Evolutionary conservation across 2,113 vertebrate genomes (phyloP).

Genomic region (Apodemus speciosus): DNA sequence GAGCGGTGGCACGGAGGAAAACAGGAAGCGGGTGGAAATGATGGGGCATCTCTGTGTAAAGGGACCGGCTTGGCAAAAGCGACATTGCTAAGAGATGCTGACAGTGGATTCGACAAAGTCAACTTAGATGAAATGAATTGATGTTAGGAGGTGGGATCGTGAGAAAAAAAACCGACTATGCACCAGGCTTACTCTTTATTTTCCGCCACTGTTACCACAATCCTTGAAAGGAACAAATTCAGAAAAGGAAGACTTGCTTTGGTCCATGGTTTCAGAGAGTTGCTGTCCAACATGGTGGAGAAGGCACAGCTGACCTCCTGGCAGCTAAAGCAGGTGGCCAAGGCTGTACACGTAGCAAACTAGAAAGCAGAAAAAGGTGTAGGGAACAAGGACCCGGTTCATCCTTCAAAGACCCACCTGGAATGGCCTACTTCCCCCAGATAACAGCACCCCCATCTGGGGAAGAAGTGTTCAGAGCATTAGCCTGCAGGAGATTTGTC

Average conservation of each 20-base stretch:
- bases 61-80: not conserved
- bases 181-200: not conserved
- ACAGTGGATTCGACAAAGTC: not conserved
- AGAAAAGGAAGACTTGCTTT: not conserved
- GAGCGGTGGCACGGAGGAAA: not conserved
- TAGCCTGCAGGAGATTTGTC: not conserved
- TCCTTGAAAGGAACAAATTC: not conserved
- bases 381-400: not conserved
- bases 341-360: not conserved
- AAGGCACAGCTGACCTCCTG: not conserved
- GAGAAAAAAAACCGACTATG: not conserved
- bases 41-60: fast-evolving
- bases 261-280: not conserved
- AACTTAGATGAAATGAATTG: not conserved
- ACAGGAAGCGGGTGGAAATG: not conserved
- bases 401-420: not conserved
- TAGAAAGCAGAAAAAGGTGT: not conserved
- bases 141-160: not conserved
- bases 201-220: not conserved
- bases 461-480: not conserved
- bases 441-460: not conserved
- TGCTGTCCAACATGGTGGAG: not conserved
- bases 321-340: not conserved
- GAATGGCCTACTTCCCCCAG: not conserved
- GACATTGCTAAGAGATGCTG: not conserved